These are phyloP conservation scores for Sphaeridia pumilis DNA, from an alignment of 2,888 invertebrate genomes.

Conservation along the genomic window DNA sequence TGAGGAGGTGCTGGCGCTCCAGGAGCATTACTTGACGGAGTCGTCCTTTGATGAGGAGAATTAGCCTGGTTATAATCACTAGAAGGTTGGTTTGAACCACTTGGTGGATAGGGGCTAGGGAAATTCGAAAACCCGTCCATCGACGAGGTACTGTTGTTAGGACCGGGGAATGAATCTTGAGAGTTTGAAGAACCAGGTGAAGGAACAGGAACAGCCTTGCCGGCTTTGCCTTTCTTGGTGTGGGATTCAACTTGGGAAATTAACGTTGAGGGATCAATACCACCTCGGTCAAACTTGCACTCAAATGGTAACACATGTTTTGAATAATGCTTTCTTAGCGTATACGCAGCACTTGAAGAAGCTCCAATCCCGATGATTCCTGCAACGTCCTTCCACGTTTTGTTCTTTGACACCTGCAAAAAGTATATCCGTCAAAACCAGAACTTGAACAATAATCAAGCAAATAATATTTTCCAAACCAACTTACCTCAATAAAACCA, in stretches of 20 bases:
- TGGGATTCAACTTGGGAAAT: constrained; percentile 80
- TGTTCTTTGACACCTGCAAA: constrained; percentile 88
- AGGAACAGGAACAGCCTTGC: constrained; percentile 63
- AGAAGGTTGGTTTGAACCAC: neutral
- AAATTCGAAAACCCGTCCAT: constrained; percentile 53
- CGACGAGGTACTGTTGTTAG: constrained; percentile 52
- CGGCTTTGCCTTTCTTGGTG: constrained; percentile 66
- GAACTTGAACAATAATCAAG: neutral
- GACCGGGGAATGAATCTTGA: constrained; percentile 76
- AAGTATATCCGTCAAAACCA: too few species aligned
- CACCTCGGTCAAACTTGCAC: constrained; percentile 92
- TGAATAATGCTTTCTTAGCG: constrained; percentile 93
- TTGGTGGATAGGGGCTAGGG: constrained; percentile 40
- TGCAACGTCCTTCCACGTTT: constrained; percentile 98
- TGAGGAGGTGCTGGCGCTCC: constrained; percentile 41
- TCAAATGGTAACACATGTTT: constrained; percentile 91
- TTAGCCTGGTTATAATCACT: constrained; percentile 43
- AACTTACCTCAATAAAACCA: constrained; percentile 89
- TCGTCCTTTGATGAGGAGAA: constrained; percentile 15
- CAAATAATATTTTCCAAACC: neutral
- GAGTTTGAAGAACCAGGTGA: constrained; percentile 85
- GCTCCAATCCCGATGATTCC: constrained; percentile 90
- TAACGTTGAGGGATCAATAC: constrained; percentile 89
- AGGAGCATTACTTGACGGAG: constrained; percentile 2
- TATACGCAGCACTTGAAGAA: constrained; percentile 96